Percentiles rank a stretch among this genome's conserved stretches.
These are phyloP conservation scores for Platyscapa corneri DNA, from an alignment of 1,140 invertebrate species.

Conservation along the genomic window DNA sequence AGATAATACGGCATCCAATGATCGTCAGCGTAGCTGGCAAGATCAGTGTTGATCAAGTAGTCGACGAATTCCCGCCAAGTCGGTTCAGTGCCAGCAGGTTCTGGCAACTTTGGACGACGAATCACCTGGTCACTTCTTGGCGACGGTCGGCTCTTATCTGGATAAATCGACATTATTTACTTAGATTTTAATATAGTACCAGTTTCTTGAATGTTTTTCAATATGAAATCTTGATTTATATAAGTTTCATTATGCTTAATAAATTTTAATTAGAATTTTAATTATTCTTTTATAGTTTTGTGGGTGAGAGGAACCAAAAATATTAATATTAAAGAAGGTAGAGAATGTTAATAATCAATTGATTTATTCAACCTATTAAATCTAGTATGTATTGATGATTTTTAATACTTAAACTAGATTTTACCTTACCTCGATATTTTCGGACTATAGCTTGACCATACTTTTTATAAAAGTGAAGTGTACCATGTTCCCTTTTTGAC, in stretches of 20 bases:
- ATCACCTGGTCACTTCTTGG: constrained; percentile 58
- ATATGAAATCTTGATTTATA: too few relatives aligned
- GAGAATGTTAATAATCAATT: too few relatives aligned
- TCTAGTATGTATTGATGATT: neutral
- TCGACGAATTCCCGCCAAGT: constrained; percentile 79
- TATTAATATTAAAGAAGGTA: too few relatives aligned
- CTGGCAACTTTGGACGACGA: constrained; percentile 34
- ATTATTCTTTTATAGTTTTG: too few relatives aligned
- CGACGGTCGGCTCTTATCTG: constrained; percentile 55
- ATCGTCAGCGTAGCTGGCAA: constrained; percentile 71
- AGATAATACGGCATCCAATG: constrained; percentile 74
- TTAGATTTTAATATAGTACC: too few relatives aligned
- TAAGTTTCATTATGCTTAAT: too few relatives aligned
- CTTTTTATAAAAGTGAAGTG: constrained; percentile 76
- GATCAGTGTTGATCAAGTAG: constrained; percentile 66
- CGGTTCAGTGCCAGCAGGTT: constrained; percentile 71
- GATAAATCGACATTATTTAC: neutral
- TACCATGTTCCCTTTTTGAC: constrained; percentile 72
- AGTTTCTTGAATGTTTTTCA: too few relatives aligned
- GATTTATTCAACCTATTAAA: too few relatives aligned
- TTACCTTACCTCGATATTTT: constrained; percentile 70
- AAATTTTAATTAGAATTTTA: too few relatives aligned
- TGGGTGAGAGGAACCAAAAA: too few relatives aligned
- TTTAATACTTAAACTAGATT: neutral
- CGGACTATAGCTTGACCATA: constrained; percentile 77